Evolutionary conservation across 2,797 vertebrate species (phyloP), one percentile per base, ranked within the genome.

Genomic region (Syngnathus acus): DNA sequence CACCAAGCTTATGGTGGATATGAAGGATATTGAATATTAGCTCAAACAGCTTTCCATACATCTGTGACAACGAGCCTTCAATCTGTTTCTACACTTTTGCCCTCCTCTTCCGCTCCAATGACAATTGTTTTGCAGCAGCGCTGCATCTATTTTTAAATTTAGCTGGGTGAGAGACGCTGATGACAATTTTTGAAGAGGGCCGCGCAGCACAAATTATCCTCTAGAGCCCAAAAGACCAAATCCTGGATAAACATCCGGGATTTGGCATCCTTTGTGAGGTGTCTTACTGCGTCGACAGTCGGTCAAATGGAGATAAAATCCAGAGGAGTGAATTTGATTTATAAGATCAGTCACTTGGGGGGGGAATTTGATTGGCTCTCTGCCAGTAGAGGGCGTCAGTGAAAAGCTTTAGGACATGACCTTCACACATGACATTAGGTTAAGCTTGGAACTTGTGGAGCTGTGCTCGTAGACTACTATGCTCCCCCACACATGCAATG

Each of bases 151-250:
- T 57, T 57, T 57, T 54, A 23, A 54, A 54, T 26, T 10, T 5
- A 26, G 53, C 54, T 7, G 26, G 13, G 14, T 16, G 11, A 32
- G 54, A 17, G 26, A 57, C 14, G 76, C 54, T 62, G 54, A 78
- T 68, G 72, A 62, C 71, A 51, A 69, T 71, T 71, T 68, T 72
- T 42, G 32, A 61, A 39, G 58, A 45, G 32, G 19, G n/a, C n/a
- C 19, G 11, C 38, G 23, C 58, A 74, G 62, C 65, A 47, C 64
- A 75, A 71, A 72, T 83, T 64, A 69, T 70, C 13, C 53, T 69
- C 63, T 42, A 23, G 48, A 54, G 16, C 51, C 3, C 53, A 70
- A 64, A 66, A 69, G 47, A 72, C 59, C 57, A 39, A 70, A 61
- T 45, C 67, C 58, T 42, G 58, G 45, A 23, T 64, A 65, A 72